Base-by-base conservation (phyloP, 2,888 invertebrate species). In the Ophion ellenae region DNA sequence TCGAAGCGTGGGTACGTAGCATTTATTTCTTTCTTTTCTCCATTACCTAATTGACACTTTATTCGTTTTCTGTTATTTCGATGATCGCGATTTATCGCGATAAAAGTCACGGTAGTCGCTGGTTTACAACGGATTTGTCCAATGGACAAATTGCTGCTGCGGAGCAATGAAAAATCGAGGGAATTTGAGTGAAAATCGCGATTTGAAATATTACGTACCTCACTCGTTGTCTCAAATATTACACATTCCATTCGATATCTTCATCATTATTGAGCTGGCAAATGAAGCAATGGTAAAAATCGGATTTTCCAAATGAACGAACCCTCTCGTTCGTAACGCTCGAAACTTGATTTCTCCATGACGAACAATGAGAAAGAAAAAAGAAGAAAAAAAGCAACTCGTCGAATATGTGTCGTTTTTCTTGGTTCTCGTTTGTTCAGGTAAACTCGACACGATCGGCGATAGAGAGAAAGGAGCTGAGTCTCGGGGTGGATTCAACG, bases 401-500 rank as follows among this genome's bases (percentile, higher is more conserved):
- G n/a, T n/a, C n/a, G n/a, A n/a, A n/a, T n/a, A n/a, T n/a, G n/a
- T n/a, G n/a, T n/a, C 17, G 14, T n/a, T 63, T 61, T 63, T 1
- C 1, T 47, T 75, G 0, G 75, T 63, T 53, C 4, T 0, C 11
- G 75, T 84, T 11, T 1, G 75, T 59, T 53, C 63, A 93, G 93
- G 89, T 91, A 9, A 89, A 90, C 14, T 90, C 90, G 1, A 93
- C 91, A 0, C 90, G 90, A 77, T 86, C 89, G 1, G 91, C 92
- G 1, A 90, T 94, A 1, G 80, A 86, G 0, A 90, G 69, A 6
- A 92, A 91, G 20, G 91, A 93, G 47, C 79, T 94, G 32, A 90
- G 90, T 0, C 84, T 94, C 2, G 90, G 93, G 17, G 91, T 90
- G 0, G 92, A 97, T 87, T 96, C 97, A 88, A 96, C 97, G 0